Conservation (phyloP, 2,113 vertebrate species). For the Thinocorus orbignyianus region DNA sequence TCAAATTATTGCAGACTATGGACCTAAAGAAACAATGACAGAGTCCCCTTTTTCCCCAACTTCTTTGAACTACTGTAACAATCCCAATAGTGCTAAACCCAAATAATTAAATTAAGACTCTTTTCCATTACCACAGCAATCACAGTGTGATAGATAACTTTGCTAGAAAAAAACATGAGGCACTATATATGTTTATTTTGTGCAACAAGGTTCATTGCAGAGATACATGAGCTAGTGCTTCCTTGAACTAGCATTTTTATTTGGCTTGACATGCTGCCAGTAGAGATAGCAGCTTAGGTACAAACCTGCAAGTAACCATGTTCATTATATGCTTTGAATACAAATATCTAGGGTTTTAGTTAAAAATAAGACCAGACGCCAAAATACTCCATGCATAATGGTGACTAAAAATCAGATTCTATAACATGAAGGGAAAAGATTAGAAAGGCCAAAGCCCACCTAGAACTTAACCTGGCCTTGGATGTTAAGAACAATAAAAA, state of each 20-base stretch:
- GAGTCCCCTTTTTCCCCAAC: neutral
- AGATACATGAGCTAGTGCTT: neutral
- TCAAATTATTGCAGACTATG: neutral
- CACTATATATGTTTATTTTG: neutral
- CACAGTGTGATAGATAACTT: neutral
- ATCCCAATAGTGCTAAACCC: neutral
- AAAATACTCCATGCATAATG: neutral
- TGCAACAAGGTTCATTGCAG: neutral
- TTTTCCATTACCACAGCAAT: neutral
- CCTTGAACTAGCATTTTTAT: neutral
- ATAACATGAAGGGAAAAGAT: neutral
- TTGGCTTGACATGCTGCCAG: neutral
- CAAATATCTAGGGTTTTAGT: neutral
- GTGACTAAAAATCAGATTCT: neutral
- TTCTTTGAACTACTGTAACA: neutral
- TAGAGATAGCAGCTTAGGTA: neutral
- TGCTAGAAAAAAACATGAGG: neutral
- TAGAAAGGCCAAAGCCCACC: no score
- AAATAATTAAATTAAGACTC: neutral
- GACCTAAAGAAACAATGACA: neutral
- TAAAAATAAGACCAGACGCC: neutral
- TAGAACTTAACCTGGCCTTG: no score
- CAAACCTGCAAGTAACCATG: fast-evolving
- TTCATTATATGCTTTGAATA: neutral
- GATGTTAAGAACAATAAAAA: no score